Conservation (phyloP, 1,140 invertebrate species). For the Saccostrea cuccullata region DNA sequence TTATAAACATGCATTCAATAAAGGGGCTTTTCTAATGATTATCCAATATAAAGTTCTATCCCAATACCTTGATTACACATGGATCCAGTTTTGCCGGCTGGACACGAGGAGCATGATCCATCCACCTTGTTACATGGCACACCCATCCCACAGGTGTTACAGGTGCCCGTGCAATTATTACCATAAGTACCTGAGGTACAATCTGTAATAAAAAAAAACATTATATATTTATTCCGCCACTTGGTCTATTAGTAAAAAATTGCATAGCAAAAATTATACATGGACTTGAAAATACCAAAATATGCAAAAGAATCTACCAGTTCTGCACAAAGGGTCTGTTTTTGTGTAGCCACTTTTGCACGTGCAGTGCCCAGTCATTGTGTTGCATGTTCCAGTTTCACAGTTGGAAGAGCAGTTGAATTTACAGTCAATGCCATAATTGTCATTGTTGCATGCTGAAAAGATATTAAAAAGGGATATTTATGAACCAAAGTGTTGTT, state of each 20-base stretch:
- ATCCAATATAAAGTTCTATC: background rate
- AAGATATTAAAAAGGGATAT: background rate
- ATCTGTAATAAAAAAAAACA: background rate
- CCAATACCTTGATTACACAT: background rate
- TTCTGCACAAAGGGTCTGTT: slow-evolving; percentile 8
- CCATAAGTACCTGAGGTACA: slow-evolving; percentile 32
- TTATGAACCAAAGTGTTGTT: too few species aligned
- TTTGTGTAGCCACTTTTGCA: slow-evolving; percentile 11
- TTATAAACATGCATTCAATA: background rate
- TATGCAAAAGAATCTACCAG: background rate
- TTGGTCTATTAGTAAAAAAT: too few species aligned
- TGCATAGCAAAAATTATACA: too few species aligned
- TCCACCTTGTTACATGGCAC: background rate
- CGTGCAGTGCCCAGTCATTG: slow-evolving; percentile 15
- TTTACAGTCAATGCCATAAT: slow-evolving; percentile 21
- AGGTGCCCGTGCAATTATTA: background rate
- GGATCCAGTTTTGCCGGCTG: background rate
- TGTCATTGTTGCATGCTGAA: slow-evolving; percentile 1
- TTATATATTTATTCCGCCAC: background rate
- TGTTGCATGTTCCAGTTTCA: slow-evolving; percentile 17
- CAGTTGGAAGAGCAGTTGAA: slow-evolving; percentile 29
- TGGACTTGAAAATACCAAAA: too few species aligned
- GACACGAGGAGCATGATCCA: background rate
- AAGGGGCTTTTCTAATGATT: background rate
- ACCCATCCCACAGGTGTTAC: background rate